phyloP scores from a whole-genome alignment of 1,140 invertebrate species.

The Caerostris extrusa region DNA sequence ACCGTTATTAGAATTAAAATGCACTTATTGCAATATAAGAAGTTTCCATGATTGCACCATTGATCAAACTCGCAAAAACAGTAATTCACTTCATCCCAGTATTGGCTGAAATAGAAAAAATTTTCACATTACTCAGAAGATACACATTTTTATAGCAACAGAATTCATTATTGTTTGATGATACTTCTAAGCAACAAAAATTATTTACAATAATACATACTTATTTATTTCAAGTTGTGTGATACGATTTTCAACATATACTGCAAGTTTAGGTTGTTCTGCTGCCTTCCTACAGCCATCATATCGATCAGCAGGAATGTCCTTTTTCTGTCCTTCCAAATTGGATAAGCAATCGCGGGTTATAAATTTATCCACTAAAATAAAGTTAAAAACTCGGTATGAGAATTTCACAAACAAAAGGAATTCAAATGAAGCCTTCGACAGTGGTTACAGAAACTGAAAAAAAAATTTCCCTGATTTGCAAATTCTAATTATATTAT shows the following conservation, averaged over 20 bases:
- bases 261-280: conserved; percentile 88
- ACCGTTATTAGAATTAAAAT: neutral
- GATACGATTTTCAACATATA: conserved; percentile 94
- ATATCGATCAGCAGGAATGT: conserved; percentile 95
- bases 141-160: too few relatives aligned
- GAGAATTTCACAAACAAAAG: too few relatives aligned
- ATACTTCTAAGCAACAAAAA: too few relatives aligned
- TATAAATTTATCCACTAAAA: conserved; percentile 88
- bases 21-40: neutral
- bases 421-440: too few relatives aligned
- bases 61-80: conserved; percentile 96
- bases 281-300: conserved; percentile 93
- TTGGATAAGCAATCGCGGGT: conserved; percentile 93
- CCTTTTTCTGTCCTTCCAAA: conserved; percentile 88
- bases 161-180: too few relatives aligned
- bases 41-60: conserved; percentile 87
- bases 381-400: neutral
- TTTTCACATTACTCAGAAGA: too few relatives aligned
- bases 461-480: too few relatives aligned
- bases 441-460: too few relatives aligned
- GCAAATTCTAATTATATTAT: too few relatives aligned
- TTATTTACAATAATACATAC: conserved; percentile 80
- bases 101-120: conserved; percentile 85
- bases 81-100: conserved; percentile 92
- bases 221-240: conserved; percentile 92